These are phyloP conservation scores for Mesorhabditis sp. DNA, from an alignment of 2,888 invertebrate species.

Conservation along the genomic window DNA sequence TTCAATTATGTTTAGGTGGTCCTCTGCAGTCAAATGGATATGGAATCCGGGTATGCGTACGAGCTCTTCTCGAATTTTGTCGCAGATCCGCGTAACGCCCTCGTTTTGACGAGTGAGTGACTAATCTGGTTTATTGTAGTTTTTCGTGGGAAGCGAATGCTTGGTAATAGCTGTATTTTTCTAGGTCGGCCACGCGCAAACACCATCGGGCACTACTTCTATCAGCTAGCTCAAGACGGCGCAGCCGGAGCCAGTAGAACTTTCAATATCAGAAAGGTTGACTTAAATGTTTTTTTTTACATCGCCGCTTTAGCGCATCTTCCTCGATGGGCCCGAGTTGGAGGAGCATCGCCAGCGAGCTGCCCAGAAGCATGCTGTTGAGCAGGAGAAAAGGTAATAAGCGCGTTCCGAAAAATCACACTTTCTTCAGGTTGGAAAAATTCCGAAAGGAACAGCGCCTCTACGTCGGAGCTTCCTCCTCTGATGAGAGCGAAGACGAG, in stretches of 20 bases:
- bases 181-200: no score
- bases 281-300: background rate
- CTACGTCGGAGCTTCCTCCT: constrained; percentile 7
- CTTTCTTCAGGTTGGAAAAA: constrained; percentile 30
- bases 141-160: no score
- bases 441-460: constrained; percentile 16
- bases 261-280: background rate
- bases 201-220: no score
- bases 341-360: constrained; percentile 63
- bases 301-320: constrained; percentile 60
- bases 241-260: background rate
- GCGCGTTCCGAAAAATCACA: background rate
- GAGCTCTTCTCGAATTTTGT: constrained; percentile 94
- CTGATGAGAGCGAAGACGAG: constrained; percentile 52
- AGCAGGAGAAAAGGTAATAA: constrained; percentile 11
- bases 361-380: constrained; percentile 32
- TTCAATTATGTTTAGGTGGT: constrained; percentile 66
- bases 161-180: no score
- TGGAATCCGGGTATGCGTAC: constrained; percentile 89
- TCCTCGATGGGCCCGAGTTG: constrained; percentile 65
- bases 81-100: constrained; percentile 82
- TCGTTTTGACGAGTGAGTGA: constrained; percentile 75
- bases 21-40: constrained; percentile 85
- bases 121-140: no score
- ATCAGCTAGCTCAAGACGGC: background rate